phyloP scores from a whole-genome alignment of 1,140 invertebrate genomes.

The Halictus rubicundus region DNA sequence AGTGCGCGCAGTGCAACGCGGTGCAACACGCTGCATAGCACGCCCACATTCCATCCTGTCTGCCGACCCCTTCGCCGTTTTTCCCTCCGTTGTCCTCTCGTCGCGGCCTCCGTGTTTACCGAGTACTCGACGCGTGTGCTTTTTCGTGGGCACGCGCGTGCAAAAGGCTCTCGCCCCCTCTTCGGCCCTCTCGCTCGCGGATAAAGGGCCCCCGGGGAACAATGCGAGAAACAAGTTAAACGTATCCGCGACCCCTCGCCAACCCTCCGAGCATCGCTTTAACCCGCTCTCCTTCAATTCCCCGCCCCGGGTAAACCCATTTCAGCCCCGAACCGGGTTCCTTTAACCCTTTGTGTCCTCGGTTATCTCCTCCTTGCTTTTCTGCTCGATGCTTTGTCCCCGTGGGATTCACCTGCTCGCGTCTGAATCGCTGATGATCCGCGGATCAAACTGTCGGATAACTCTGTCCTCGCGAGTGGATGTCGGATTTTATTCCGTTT shows the following conservation, averaged over 20 bases:
- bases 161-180: not conserved
- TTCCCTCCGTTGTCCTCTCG: constrained; percentile 26
- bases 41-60: constrained; percentile 71
- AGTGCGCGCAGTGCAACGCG: too few species aligned
- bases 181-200: not conserved
- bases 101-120: constrained; percentile 36
- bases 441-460: too few species aligned
- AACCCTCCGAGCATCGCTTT: not conserved
- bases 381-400: too few species aligned
- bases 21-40: not conserved
- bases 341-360: too few species aligned
- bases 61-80: constrained; percentile 49
- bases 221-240: constrained; percentile 20
- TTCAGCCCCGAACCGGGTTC: not conserved
- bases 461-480: too few species aligned
- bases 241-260: not conserved
- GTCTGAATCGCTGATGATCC: too few species aligned
- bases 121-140: constrained; percentile 39
- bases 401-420: too few species aligned
- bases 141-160: constrained; percentile 28
- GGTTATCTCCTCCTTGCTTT: too few species aligned
- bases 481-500: too few species aligned
- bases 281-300: not conserved
- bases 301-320: not conserved
- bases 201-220: constrained; percentile 3